A percentile compares a stretch with the other conserved stretches of the same genome.
Conservation (phyloP, 2,888 invertebrate genomes). For the Erynnis tages region DNA sequence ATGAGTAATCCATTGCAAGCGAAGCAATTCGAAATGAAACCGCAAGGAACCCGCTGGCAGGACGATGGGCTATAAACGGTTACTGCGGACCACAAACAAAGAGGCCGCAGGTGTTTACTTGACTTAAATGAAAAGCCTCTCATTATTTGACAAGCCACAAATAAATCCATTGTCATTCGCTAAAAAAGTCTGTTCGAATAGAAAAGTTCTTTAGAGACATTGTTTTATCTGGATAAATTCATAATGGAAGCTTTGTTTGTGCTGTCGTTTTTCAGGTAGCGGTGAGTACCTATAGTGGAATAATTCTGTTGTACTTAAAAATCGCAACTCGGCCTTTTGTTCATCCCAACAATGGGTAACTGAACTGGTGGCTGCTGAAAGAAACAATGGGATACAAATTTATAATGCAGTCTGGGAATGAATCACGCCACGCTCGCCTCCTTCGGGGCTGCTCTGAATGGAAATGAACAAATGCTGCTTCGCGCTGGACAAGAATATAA, state of each 20-base stretch:
- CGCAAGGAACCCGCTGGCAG: no score
- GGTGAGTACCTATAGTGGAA: constrained; percentile 18
- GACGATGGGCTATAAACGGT: background rate
- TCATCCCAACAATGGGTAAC: constrained; percentile 67
- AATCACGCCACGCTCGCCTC: constrained; percentile 68
- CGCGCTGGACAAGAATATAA: constrained; percentile 40
- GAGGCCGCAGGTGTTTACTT: constrained; percentile 8
- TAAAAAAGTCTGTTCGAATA: constrained; percentile 8
- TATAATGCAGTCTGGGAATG: constrained; percentile 75
- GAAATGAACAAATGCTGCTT: constrained; percentile 60
- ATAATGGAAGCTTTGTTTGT: constrained; percentile 21
- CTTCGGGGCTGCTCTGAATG: constrained; percentile 61
- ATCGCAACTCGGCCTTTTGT: constrained; percentile 67
- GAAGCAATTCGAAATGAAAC: no score
- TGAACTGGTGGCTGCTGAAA: constrained; percentile 65
- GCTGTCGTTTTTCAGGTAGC: constrained; percentile 24
- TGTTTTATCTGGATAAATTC: constrained; percentile 15
- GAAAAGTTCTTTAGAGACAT: constrained; percentile 18
- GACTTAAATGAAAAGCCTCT: constrained; percentile 9
- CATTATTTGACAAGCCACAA: constrained; percentile 12
- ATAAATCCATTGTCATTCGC: constrained; percentile 9
- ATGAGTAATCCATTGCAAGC: no score
- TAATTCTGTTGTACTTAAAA: constrained; percentile 51
- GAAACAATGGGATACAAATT: constrained; percentile 75
- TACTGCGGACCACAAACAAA: background rate